Evolutionary conservation across 2,113 vertebrate genomes (phyloP).

Genomic region (Danio rerio): DNA sequence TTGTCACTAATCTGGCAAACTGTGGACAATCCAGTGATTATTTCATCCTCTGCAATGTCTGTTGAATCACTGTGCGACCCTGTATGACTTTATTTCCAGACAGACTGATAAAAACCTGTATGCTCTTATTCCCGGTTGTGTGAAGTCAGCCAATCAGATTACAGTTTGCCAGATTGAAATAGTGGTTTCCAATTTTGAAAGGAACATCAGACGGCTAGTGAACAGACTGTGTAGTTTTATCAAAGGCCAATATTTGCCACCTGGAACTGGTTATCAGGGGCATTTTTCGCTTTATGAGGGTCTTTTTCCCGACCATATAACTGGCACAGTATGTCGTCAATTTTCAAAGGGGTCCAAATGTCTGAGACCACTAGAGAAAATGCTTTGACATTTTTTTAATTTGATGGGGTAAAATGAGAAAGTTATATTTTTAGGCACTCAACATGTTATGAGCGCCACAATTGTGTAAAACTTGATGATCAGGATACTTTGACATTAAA

Average conservation of each 20-base stretch:
- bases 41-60: background rate
- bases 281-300: background rate
- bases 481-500: background rate
- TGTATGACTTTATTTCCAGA: background rate
- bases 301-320: background rate
- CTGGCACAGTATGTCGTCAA: background rate
- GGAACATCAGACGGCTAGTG: background rate
- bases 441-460: background rate
- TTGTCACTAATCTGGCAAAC: too few relatives aligned
- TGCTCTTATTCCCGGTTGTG: background rate
- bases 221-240: conserved; percentile 11
- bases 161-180: conserved; percentile 12
- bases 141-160: conserved; percentile 3
- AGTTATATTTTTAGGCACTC: background rate
- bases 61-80: background rate
- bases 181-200: background rate
- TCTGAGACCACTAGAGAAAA: background rate
- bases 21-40: background rate
- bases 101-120: background rate
- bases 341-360: background rate
- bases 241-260: background rate
- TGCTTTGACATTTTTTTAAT: background rate
- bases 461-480: background rate
- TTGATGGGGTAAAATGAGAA: too few relatives aligned
- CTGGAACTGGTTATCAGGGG: background rate